Percentiles rank a stretch among this genome's conserved stretches.
Evolutionary conservation across 2,113 vertebrate species (phyloP).

Genomic region (Lamprologus ornatipinnis): DNA sequence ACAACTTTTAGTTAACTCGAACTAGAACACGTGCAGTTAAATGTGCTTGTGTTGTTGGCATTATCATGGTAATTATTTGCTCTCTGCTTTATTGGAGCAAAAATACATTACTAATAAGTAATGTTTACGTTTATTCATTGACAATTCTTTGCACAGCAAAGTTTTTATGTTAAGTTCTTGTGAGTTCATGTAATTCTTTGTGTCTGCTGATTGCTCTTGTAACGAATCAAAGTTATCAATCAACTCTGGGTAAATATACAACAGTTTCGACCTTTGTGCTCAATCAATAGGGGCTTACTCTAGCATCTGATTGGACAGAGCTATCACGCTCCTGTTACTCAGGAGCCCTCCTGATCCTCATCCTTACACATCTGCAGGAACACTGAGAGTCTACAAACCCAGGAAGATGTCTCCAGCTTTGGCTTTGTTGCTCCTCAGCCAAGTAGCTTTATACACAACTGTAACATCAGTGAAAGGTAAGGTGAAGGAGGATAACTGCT

Average conservation of each 20-base stretch:
- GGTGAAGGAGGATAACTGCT: not conserved
- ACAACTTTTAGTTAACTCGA: not conserved
- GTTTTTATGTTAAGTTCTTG: not conserved
- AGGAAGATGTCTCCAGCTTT: conserved; percentile 36
- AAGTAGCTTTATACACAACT: conserved; percentile 1
- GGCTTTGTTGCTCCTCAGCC: conserved; percentile 43
- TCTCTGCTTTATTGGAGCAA: not conserved
- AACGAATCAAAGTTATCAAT: conserved; percentile 20
- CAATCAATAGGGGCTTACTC: conserved; percentile 7
- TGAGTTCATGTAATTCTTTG: not conserved
- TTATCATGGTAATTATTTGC: not conserved
- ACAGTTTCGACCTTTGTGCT: conserved; percentile 46
- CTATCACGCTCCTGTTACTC: not conserved
- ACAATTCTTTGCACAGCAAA: not conserved
- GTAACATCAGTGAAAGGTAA: conserved; percentile 53
- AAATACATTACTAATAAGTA: not conserved
- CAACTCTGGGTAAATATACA: conserved; percentile 40
- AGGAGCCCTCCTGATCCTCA: not conserved
- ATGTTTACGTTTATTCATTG: not conserved
- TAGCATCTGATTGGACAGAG: conserved; percentile 27
- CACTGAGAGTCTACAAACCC: not conserved
- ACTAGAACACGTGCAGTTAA: not conserved
- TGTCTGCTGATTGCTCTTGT: not conserved
- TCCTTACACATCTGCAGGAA: not conserved
- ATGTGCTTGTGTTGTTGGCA: not conserved